Percentiles rank a stretch among this genome's conserved stretches.
phyloP scores from a whole-genome alignment of 2,797 vertebrate species.

The Margarornis squamiger region DNA sequence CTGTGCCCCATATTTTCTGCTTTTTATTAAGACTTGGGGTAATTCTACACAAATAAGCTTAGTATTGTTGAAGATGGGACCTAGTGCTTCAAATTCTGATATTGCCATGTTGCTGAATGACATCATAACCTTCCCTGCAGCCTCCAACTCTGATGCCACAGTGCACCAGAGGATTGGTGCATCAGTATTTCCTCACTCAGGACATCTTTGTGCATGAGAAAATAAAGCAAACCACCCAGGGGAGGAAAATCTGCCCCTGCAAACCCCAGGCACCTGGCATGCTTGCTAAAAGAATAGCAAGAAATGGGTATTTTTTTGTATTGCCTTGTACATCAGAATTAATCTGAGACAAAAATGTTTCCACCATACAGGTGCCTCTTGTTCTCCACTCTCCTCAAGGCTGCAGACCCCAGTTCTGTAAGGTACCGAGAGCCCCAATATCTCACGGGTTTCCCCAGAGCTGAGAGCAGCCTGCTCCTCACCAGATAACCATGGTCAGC shows the following conservation, averaged over 20 bases:
- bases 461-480: not conserved
- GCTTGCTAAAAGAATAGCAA: not conserved
- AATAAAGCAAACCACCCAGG: not conserved
- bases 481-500: not conserved
- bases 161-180: accelerated
- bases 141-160: not conserved
- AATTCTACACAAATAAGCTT: not conserved
- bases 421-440: not conserved
- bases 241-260: not conserved
- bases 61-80: not conserved
- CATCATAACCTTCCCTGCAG: accelerated
- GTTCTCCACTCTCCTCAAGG: not conserved
- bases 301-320: accelerated
- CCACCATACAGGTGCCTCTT: not conserved
- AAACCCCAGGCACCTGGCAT: accelerated
- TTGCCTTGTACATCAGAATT: not conserved
- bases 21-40: not conserved
- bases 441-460: not conserved
- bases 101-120: accelerated
- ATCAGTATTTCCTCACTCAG: not conserved
- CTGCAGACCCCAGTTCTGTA: not conserved
- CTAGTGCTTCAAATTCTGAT: not conserved
- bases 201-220: not conserved
- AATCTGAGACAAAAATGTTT: not conserved
- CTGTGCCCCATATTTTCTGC: not conserved